Evolutionary conservation across 1,140 invertebrate species (phyloP), one percentile per base, ranked within the genome.

Genomic region (Hycleus cichorii): DNA sequence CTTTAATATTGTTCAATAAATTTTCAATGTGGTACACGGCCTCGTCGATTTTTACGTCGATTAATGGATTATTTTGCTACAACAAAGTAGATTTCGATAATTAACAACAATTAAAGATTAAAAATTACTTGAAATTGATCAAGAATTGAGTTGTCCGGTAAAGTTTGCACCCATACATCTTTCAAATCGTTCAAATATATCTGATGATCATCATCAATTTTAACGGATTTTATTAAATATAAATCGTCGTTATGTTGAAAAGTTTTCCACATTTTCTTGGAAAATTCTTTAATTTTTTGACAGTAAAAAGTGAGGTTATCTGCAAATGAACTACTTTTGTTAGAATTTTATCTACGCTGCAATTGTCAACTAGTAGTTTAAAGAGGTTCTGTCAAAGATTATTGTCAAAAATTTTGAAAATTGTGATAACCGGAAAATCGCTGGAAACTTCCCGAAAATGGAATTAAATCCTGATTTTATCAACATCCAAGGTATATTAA

Each of bases 381-480:
- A 32, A 4, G 4, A 32, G 4, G 7, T 5, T 32, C 32, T 32
- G 32, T 32, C 32, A 32, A 32, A 32, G 4, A 3, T 7, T 32
- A 7, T 32, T 32, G 32, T 32, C 32, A 32, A 32, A 32, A 32
- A 32, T 32, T 32, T 32, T 7, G 18, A 18, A 32, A 32, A 32
- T 7, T 32, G 32, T 32, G 32, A 32, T 5, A 32, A 32, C 32
- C 3, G 39, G 4, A 50, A 32, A 32, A 39, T 50, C 12, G 4
- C 4, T 32, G 32, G 3, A 1, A 32, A 32, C 1, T 32, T 5
- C 32, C 32, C 7, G 32, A 3, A 32, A 32, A 71, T 70, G 69
- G 66, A 72, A 58, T 57, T 70, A 48, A 67, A 62, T 52, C 46
- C 52, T 8, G 66, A 72, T 66, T 60, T 72, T 48, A 60, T 66